These are phyloP conservation scores for Enteromius paludinosus DNA, from an alignment of 2,797 vertebrate species.

Conservation along the genomic window DNA sequence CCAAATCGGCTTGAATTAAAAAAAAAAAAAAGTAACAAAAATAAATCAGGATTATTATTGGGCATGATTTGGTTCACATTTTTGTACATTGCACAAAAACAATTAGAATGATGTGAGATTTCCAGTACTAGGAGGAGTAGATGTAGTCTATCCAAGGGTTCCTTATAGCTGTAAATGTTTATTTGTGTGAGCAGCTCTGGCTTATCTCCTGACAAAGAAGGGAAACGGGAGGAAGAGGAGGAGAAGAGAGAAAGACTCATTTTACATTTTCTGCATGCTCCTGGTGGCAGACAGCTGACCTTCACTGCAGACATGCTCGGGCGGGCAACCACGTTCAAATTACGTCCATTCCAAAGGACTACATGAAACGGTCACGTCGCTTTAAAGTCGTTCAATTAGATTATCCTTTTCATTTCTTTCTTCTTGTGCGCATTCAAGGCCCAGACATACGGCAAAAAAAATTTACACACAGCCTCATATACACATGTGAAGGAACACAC, in stretches of 20 bases:
- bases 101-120: not conserved
- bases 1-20: not conserved
- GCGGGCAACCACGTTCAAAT: slow-evolving; percentile 68
- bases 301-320: slow-evolving; percentile 74
- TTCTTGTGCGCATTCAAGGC: slow-evolving; percentile 68
- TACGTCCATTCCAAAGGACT: slow-evolving; percentile 70
- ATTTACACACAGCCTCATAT: slow-evolving; percentile 33
- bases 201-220: slow-evolving; percentile 15
- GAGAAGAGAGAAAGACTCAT: slow-evolving; percentile 54
- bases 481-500: slow-evolving; percentile 19
- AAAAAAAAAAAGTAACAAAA: not conserved
- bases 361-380: slow-evolving; percentile 72
- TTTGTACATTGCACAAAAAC: not conserved
- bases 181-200: slow-evolving; percentile 12
- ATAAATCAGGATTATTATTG: not conserved
- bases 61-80: not conserved
- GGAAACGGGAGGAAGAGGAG: slow-evolving; percentile 19
- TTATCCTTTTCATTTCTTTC: slow-evolving; percentile 76
- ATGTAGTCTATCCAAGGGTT: not conserved
- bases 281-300: slow-evolving; percentile 76
- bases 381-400: slow-evolving; percentile 81
- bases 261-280: slow-evolving; percentile 78
- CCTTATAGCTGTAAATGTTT: slow-evolving; percentile 18
- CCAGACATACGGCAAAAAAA: slow-evolving; percentile 58
- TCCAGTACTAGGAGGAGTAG: not conserved